Conservation (phyloP, 2,888 invertebrate genomes). For the Ormyrus rosae region DNA sequence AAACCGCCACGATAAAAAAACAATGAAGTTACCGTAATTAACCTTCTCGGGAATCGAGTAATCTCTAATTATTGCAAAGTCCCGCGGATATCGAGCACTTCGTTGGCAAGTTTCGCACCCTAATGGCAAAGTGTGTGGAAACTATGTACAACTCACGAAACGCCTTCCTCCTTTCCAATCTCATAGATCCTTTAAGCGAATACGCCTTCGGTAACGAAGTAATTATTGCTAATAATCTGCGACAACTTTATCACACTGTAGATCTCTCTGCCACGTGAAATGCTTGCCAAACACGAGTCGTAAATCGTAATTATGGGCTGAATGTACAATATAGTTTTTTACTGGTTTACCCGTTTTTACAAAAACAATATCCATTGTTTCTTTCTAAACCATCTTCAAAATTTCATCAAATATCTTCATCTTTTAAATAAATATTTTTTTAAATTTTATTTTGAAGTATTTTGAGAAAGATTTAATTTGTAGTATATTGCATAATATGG, state of each 20-base stretch:
- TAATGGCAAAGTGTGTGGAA: conserved; percentile 13
- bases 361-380: too few species aligned
- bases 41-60: conserved; percentile 21
- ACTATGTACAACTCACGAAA: not conserved
- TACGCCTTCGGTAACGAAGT: not conserved
- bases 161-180: conserved; percentile 33
- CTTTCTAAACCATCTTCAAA: too few species aligned
- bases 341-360: too few species aligned
- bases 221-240: conserved; percentile 15
- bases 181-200: not conserved
- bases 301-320: too few species aligned
- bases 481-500: too few species aligned
- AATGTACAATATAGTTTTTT: too few species aligned
- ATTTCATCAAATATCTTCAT: too few species aligned
- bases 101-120: not conserved
- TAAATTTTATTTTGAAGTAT: too few species aligned
- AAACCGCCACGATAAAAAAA: not conserved
- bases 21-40: conserved; percentile 37
- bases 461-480: too few species aligned
- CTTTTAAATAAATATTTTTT: too few species aligned
- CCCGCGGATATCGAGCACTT: conserved; percentile 26
- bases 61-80: conserved; percentile 34
- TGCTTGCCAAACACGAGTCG: too few species aligned
- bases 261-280: not conserved
- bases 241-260: not conserved